Conservation (phyloP, 2,888 invertebrate species). For the Acronicta psi region DNA sequence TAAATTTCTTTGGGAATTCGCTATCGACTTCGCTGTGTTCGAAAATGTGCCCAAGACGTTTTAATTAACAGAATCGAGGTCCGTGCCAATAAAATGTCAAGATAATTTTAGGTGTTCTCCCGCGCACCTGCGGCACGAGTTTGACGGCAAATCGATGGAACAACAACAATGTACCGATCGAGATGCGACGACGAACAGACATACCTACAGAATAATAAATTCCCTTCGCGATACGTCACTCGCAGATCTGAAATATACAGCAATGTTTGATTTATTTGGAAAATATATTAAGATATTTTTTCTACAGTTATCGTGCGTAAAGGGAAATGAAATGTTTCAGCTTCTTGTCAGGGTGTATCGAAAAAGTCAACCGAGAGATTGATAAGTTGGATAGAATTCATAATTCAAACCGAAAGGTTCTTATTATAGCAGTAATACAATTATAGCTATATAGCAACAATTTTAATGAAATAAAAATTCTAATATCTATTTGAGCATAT, state of each 20-base stretch:
- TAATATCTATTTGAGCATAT: too few relatives aligned
- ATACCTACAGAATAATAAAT: slow-evolving; percentile 29
- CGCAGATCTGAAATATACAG: slow-evolving; percentile 2
- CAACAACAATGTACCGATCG: slow-evolving; percentile 54
- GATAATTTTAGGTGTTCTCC: slow-evolving; percentile 74
- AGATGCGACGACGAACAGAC: slow-evolving; percentile 28
- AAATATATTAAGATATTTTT: slow-evolving; percentile 26
- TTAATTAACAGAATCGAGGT: slow-evolving; percentile 75
- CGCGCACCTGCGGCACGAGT: slow-evolving; percentile 75
- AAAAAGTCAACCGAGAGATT: slow-evolving; percentile 26
- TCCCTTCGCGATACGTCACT: slow-evolving; percentile 13
- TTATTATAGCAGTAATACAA: too few relatives aligned
- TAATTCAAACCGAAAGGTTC: too few relatives aligned
- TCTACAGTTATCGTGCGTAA: slow-evolving; percentile 7
- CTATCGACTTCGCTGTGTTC: slow-evolving; percentile 42
- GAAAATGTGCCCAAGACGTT: slow-evolving; percentile 65
- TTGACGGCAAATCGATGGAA: slow-evolving; percentile 75
- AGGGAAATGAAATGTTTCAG: slow-evolving; percentile 24
- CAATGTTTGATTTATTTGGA: slow-evolving; percentile 16
- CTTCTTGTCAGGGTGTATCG: slow-evolving; percentile 16
- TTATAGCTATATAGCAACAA: too few relatives aligned
- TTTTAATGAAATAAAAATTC: too few relatives aligned
- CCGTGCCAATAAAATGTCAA: slow-evolving; percentile 76
- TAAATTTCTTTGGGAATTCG: slow-evolving; percentile 43
- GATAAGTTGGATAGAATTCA: neutral